Conservation (phyloP, 2,888 invertebrate species). For the Ectemnius continuus region DNA sequence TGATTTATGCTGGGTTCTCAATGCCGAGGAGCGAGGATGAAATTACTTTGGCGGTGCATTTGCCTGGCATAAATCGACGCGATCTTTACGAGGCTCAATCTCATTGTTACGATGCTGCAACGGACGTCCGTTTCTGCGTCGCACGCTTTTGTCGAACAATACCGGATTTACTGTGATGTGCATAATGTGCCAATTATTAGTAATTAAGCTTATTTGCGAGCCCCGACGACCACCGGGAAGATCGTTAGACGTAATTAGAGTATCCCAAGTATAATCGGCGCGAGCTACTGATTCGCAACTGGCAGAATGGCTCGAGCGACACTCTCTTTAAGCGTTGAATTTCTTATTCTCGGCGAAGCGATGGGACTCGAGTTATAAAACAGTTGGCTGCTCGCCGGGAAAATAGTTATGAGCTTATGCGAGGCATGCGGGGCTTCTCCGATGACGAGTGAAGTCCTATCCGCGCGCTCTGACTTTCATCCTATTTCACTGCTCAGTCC, state of each 20-base stretch:
- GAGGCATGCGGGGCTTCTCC: constrained; percentile 60
- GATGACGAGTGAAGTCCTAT: constrained; percentile 67
- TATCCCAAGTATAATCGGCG: no score
- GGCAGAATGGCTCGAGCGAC: no score
- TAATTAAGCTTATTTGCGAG: background rate
- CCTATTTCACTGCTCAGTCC: constrained; percentile 64
- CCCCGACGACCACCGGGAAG: background rate
- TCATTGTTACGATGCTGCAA: constrained; percentile 38
- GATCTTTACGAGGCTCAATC: constrained; percentile 38
- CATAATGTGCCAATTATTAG: background rate
- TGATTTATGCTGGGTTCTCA: constrained; percentile 1
- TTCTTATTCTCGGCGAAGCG: no score
- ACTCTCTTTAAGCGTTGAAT: no score
- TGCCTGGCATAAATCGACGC: constrained; percentile 43
- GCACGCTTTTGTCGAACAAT: constrained; percentile 19
- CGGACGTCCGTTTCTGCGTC: constrained; percentile 47
- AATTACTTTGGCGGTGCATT: constrained; percentile 44
- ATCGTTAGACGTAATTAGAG: background rate
- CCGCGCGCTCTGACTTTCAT: constrained; percentile 56
- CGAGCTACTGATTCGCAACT: no score
- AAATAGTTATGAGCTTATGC: constrained; percentile 65
- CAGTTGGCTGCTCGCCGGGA: constrained; percentile 28
- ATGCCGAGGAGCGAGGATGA: constrained; percentile 29
- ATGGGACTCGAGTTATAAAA: no score
- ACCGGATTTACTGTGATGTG: background rate